Percentiles rank a stretch among this genome's conserved stretches.
These are phyloP conservation scores for Lagopus leucura DNA, from an alignment of 2,113 vertebrate species.

Conservation along the genomic window DNA sequence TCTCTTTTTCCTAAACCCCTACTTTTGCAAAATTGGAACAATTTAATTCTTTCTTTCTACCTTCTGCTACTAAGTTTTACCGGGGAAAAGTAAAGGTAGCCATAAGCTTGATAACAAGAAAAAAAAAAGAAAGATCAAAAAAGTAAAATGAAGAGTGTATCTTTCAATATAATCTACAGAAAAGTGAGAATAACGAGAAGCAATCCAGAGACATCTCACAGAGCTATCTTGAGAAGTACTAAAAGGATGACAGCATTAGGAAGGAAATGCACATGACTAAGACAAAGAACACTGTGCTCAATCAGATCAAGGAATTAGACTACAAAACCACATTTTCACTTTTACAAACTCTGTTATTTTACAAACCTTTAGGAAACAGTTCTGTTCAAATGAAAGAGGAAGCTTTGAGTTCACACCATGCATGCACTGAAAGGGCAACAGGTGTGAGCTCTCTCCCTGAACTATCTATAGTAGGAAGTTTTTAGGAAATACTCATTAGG, in stretches of 20 bases:
- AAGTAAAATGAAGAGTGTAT: background rate
- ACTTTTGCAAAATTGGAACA: background rate
- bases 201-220: background rate
- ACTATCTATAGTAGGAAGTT: background rate
- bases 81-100: accelerated
- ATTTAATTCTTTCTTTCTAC: background rate
- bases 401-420: background rate
- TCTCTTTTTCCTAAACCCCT: background rate
- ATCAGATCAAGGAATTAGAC: background rate
- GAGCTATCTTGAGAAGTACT: background rate
- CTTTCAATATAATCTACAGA: background rate
- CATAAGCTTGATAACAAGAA: background rate
- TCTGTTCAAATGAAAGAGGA: background rate
- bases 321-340: background rate
- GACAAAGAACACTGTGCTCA: background rate
- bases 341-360: background rate
- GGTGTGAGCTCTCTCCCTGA: accelerated
- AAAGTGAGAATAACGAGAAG: background rate
- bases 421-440: accelerated
- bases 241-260: background rate
- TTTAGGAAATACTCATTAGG: background rate
- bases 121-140: background rate
- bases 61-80: background rate
- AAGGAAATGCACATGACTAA: background rate
- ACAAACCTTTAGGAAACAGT: background rate